Evolutionary conservation across 2,113 vertebrate species (phyloP).

Genomic region (Pitta sordida): DNA sequence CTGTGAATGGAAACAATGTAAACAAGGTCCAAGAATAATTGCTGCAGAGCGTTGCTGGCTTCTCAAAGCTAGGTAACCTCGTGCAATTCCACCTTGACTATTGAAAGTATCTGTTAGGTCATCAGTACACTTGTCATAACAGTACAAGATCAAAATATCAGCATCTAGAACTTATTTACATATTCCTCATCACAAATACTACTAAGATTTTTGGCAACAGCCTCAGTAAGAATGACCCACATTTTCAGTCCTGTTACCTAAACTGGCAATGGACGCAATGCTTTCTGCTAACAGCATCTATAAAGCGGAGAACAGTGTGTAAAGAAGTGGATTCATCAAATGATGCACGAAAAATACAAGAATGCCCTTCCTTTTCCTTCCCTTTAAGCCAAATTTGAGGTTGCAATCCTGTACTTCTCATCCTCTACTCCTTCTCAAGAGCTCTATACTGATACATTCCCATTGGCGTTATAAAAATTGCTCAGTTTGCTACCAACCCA

Average conservation of each 20-base stretch:
- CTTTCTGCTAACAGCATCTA: neutral
- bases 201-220: neutral
- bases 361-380: neutral
- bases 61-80: neutral
- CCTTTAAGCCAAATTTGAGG: neutral
- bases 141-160: neutral
- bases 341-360: neutral
- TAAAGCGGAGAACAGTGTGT: neutral
- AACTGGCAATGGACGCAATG: neutral
- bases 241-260: neutral
- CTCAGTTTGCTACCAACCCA: neutral
- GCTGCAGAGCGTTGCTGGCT: neutral
- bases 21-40: neutral
- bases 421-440: neutral
- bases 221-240: neutral
- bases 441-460: neutral
- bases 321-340: neutral
- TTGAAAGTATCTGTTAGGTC: neutral
- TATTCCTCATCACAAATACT: neutral
- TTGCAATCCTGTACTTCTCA: neutral
- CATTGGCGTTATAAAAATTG: neutral
- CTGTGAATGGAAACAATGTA: neutral
- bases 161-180: neutral
- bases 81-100: neutral
- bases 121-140: neutral